A percentile compares a stretch with the other conserved stretches of the same genome.
phyloP scores from a whole-genome alignment of 2,113 vertebrate species.

The Prochilodus magdalenae region DNA sequence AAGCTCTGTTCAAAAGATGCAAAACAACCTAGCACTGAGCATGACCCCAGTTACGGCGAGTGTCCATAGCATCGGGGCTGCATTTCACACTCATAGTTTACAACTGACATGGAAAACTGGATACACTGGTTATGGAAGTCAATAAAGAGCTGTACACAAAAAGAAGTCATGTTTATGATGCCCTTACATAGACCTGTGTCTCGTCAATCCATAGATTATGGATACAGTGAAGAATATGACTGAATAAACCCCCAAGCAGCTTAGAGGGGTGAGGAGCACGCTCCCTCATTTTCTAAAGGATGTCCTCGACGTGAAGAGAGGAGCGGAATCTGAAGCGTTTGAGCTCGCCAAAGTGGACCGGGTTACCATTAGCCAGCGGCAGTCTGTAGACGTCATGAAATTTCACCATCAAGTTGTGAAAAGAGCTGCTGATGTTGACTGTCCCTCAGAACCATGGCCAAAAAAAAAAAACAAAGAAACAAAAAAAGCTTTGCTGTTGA shows the following conservation, averaged over 20 bases:
- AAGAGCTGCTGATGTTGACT: constrained; percentile 29
- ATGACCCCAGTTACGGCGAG: background rate
- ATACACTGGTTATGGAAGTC: background rate
- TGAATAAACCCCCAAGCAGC: constrained; percentile 29
- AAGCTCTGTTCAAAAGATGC: background rate
- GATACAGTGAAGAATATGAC: constrained; percentile 35
- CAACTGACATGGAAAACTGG: background rate
- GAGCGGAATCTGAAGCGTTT: constrained; percentile 32
- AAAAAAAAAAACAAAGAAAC: background rate
- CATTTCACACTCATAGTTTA: background rate
- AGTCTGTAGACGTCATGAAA: constrained; percentile 8
- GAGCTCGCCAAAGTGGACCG: background rate
- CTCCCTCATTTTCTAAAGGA: constrained; percentile 15
- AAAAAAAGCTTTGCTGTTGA: constrained; percentile 30
- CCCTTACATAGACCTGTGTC: constrained; percentile 32
- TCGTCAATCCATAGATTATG: constrained; percentile 16
- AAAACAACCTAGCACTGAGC: background rate
- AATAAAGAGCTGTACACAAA: constrained; percentile 35
- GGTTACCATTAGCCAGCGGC: constrained; percentile 25
- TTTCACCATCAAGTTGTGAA: constrained; percentile 17
- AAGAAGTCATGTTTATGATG: constrained; percentile 30
- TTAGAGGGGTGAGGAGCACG: constrained; percentile 2
- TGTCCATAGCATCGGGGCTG: background rate
- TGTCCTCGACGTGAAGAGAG: constrained; percentile 36
- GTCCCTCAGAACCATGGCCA: constrained; percentile 16